phyloP scores from a whole-genome alignment of 2,113 vertebrate genomes.

The Corvus hawaiiensis region DNA sequence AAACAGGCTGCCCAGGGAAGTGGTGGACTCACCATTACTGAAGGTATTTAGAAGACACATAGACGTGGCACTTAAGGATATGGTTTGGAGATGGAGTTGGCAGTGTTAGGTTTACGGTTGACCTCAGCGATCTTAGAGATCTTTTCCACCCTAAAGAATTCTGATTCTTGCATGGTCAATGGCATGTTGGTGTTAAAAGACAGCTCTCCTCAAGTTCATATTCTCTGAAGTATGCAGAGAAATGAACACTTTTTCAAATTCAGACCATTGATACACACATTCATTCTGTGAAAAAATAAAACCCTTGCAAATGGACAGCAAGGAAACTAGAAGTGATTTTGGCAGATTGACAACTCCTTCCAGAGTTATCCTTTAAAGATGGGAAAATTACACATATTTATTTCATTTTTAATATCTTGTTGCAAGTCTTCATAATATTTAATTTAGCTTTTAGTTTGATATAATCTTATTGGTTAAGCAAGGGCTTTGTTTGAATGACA shows the following conservation, averaged over 20 bases:
- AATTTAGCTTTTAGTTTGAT: neutral
- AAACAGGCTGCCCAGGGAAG: neutral
- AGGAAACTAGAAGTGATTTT: neutral
- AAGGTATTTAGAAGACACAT: neutral
- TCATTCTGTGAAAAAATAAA: neutral
- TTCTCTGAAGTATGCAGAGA: neutral
- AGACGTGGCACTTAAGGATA: fast-evolving
- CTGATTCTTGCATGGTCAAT: neutral
- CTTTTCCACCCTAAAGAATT: neutral
- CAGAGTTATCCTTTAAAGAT: neutral
- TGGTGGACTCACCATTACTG: neutral
- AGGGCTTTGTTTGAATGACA: neutral
- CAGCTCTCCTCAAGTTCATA: neutral
- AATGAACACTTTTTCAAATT: neutral
- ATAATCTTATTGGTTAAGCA: neutral
- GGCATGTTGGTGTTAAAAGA: neutral
- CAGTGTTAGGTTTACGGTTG: fast-evolving
- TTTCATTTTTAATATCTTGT: neutral
- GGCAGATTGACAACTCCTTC: neutral
- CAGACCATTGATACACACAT: neutral
- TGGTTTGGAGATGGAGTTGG: neutral
- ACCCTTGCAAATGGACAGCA: neutral
- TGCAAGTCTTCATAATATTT: neutral
- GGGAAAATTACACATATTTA: neutral
- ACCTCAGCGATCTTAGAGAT: neutral